Evolutionary conservation across 2,888 invertebrate genomes (phyloP).

Genomic region (Loripinus fragilis): DNA sequence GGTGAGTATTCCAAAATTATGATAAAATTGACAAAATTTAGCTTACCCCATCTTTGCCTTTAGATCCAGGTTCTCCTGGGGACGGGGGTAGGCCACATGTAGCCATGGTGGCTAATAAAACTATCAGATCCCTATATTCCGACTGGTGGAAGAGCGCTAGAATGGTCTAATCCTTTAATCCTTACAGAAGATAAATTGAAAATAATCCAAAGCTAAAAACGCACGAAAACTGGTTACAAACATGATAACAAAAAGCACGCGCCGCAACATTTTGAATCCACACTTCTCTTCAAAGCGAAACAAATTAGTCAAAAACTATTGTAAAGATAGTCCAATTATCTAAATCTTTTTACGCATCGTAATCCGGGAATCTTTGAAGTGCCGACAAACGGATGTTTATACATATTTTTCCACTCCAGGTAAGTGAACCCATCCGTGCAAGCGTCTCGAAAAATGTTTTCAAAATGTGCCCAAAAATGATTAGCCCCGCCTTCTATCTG

Average conservation of each 20-base stretch:
- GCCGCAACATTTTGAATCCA: neutral
- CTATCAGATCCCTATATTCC: neutral
- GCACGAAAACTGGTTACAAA: constrained; percentile 5
- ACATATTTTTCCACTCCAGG: constrained; percentile 4
- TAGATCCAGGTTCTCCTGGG: constrained; percentile 34
- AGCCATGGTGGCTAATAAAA: constrained; percentile 39
- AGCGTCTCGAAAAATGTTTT: constrained; percentile 44
- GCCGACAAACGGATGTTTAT: constrained; percentile 17
- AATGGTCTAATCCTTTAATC: neutral
- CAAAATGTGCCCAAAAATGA: constrained; percentile 61
- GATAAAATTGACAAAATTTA: too few relatives aligned
- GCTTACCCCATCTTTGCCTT: constrained; percentile 20
- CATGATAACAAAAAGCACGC: constrained; percentile 7
- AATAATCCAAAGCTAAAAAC: neutral
- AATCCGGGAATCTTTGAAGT: constrained; percentile 4
- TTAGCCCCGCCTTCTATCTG: constrained; percentile 45
- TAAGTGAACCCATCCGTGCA: constrained; percentile 5
- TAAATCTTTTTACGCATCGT: neutral
- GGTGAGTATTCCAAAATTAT: too few relatives aligned
- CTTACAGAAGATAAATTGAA: neutral
- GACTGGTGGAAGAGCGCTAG: too few relatives aligned
- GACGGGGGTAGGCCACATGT: constrained; percentile 49
- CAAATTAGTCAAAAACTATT: neutral
- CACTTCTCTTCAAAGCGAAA: neutral
- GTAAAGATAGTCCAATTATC: neutral